phyloP scores from a whole-genome alignment of 1,140 invertebrate genomes.

The Drosophila nigrodunni region DNA sequence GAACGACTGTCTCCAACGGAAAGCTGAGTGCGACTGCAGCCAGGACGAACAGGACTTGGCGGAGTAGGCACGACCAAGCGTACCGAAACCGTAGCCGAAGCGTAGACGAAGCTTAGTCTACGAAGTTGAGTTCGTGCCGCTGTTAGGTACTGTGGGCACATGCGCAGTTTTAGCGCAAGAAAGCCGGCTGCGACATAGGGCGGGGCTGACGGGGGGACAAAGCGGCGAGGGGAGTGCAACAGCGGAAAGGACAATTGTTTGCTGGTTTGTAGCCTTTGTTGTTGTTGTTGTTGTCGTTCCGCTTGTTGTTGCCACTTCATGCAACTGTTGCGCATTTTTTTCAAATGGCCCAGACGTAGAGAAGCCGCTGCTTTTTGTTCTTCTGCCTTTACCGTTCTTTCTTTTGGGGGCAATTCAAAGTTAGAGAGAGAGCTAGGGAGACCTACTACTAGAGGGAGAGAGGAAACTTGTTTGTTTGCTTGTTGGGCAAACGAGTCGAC shows the following conservation, averaged over 20 bases:
- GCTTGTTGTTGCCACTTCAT: slow-evolving; percentile 45
- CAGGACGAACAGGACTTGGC: slow-evolving; percentile 17
- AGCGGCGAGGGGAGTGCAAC: slow-evolving; percentile 24
- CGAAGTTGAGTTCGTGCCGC: slow-evolving; percentile 30
- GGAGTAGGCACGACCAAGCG: not conserved
- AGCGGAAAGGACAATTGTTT: slow-evolving; percentile 78
- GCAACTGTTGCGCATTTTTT: slow-evolving; percentile 82
- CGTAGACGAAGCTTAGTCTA: not conserved
- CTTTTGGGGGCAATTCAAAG: not conserved
- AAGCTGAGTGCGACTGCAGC: slow-evolving; percentile 61
- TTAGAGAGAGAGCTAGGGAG: not conserved
- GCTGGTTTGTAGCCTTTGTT: slow-evolving; percentile 53
- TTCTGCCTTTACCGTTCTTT: slow-evolving; percentile 43
- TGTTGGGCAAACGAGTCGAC: slow-evolving; percentile 41
- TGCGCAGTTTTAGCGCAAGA: slow-evolving; percentile 53
- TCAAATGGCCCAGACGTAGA: slow-evolving; percentile 54
- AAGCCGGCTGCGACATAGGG: slow-evolving; percentile 52
- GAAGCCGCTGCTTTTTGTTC: slow-evolving; percentile 37
- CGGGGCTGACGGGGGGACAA: not conserved
- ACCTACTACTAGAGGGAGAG: not conserved
- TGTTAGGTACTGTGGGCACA: slow-evolving; percentile 69
- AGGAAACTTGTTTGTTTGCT: not conserved
- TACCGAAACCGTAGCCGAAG: not conserved
- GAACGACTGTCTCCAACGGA: slow-evolving; percentile 60
- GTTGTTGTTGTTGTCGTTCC: slow-evolving; percentile 55